phyloP scores from a whole-genome alignment of 2,113 vertebrate genomes.

The Perccottus glenii region DNA sequence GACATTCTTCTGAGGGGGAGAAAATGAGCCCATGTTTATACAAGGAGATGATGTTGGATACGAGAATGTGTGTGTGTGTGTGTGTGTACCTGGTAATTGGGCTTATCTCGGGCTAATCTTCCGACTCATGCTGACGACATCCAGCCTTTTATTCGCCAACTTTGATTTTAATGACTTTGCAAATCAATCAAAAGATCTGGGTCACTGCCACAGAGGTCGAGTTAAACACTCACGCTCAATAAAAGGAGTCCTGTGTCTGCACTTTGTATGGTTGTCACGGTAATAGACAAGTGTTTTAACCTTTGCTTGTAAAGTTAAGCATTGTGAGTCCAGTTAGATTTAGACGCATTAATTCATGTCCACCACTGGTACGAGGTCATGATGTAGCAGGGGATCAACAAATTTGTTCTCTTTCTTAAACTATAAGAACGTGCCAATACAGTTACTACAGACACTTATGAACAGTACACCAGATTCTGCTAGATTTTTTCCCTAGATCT shows the following conservation, averaged over 20 bases:
- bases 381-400: too few relatives aligned
- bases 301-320: background rate
- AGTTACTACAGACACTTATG: too few relatives aligned
- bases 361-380: too few relatives aligned
- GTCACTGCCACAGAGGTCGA: slow-evolving; percentile 45
- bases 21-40: slow-evolving; percentile 39
- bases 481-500: too few relatives aligned
- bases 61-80: slow-evolving; percentile 17
- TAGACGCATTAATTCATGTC: background rate
- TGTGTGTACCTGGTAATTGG: slow-evolving; percentile 45
- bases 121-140: slow-evolving; percentile 31
- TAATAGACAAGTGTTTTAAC: slow-evolving; percentile 2
- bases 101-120: slow-evolving; percentile 37
- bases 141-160: slow-evolving; percentile 28
- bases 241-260: slow-evolving; percentile 14
- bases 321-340: background rate
- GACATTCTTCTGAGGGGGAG: slow-evolving; percentile 22
- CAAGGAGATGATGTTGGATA: slow-evolving; percentile 3
- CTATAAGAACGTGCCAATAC: too few relatives aligned
- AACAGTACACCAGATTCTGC: too few relatives aligned
- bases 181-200: slow-evolving; percentile 54
- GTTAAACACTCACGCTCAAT: background rate
- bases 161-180: slow-evolving; percentile 60
- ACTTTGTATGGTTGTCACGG: slow-evolving; percentile 8
- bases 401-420: too few relatives aligned